A percentile compares a stretch with the other conserved stretches of the same genome.
Evolutionary conservation across 1,140 invertebrate species (phyloP).

Genomic region (Apolygus lucorum): DNA sequence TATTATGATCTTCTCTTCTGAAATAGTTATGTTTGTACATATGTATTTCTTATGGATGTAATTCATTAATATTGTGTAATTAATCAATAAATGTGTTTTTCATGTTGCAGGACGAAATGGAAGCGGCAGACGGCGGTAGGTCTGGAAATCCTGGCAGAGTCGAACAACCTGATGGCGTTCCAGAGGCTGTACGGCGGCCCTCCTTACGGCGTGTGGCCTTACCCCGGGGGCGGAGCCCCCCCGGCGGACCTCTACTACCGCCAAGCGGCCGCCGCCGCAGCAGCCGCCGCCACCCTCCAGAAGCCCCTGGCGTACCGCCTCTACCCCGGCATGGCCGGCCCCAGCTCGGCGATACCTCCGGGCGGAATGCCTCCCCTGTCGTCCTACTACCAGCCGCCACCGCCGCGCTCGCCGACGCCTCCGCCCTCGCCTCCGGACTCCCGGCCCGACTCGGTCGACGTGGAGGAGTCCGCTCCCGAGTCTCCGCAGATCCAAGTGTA

Average conservation of each 20-base stretch:
- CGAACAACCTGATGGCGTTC: slow-evolving; percentile 92
- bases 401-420: slow-evolving; percentile 30
- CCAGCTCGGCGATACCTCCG: slow-evolving; percentile 49
- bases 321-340: slow-evolving; percentile 51
- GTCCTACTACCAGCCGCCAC: slow-evolving; percentile 21
- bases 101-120: slow-evolving; percentile 90
- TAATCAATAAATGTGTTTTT: not conserved
- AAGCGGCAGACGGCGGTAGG: slow-evolving; percentile 97
- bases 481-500: slow-evolving; percentile 34
- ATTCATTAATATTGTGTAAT: no score
- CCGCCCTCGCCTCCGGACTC: slow-evolving; percentile 32
- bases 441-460: slow-evolving; percentile 34
- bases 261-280: slow-evolving; percentile 54
- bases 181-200: slow-evolving; percentile 79
- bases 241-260: slow-evolving; percentile 65
- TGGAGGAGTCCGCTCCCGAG: slow-evolving; percentile 34
- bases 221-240: slow-evolving; percentile 35
- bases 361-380: slow-evolving; percentile 32
- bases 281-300: slow-evolving; percentile 65
- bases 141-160: slow-evolving; percentile 89
- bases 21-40: no score
- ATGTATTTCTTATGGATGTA: no score
- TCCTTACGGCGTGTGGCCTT: slow-evolving; percentile 57
- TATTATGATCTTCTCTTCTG: no score
- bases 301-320: slow-evolving; percentile 79